Evolutionary conservation across 2,797 vertebrate species (phyloP), one percentile per base, ranked within the genome.

Genomic region (Heliangelus exortis): DNA sequence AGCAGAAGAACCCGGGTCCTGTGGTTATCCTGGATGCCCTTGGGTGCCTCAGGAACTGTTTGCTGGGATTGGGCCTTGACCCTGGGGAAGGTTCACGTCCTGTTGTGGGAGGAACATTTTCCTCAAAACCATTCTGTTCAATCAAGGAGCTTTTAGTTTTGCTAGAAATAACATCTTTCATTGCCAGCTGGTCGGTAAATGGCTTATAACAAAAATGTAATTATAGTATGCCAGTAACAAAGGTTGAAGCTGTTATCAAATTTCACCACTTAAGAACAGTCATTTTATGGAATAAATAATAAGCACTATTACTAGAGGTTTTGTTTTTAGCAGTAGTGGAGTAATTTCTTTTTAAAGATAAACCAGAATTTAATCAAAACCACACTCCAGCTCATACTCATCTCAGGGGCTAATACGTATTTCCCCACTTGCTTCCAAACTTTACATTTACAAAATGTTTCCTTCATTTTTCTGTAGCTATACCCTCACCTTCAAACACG

Each of bases 211-310:
- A 67, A 67, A 91, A 92, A 85, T 26, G 47, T 25, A 78, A 76
- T 74, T 92, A 43, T 8, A 81, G 41, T 58, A 28, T 69, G 23
- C 31, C 4, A 4, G n/a, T 88, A 76, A 86, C 39, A 84, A 86
- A 63, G 25, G 34, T n/a, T 69, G 61, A 90, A 87, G 31, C 21
- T 63, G 20, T 87, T 89, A 77, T 45, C 54, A 59, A 58, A 86
- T 91, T 95, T 93, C 74, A 79, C 23, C 45, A 61, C 45, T 73
- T 82, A 73, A 71, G 53, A 91, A 75, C 7, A 76, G 10, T 50
- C 12, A 65, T 55, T 91, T 91, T 85, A 89, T 54, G 67, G 57
- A 76, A 66, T 83, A 95, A 94, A 84, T 66, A 88, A 34, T 77
- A 53, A 86, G 43, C 15, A 48, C 31, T 54, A 17, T 18, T 84